phyloP scores from a whole-genome alignment of 2,888 invertebrate species.

The Icerya purchasi region DNA sequence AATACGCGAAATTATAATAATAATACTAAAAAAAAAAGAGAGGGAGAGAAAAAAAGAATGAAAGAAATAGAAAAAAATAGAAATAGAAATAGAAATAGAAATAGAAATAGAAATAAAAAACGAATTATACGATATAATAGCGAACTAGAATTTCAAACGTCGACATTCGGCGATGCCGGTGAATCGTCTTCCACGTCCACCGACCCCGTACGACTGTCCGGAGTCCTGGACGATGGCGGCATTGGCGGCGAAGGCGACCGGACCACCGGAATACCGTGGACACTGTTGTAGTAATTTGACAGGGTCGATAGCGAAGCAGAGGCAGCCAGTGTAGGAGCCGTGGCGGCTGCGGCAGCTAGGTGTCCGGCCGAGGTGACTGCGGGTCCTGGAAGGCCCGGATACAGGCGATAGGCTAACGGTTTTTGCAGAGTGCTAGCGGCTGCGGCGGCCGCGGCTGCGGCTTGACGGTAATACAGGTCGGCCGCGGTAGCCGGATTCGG shows the following conservation, averaged over 20 bases:
- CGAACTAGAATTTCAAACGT: constrained; percentile 15
- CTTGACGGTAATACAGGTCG: constrained; percentile 63
- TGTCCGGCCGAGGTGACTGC: constrained; percentile 16
- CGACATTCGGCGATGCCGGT: constrained; percentile 19
- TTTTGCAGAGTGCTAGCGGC: constrained; percentile 48
- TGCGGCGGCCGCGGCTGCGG: constrained; percentile 51
- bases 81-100: constrained; percentile 15
- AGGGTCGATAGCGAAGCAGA: constrained; percentile 16
- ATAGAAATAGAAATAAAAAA: constrained; percentile 8
- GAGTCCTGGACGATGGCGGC: constrained; percentile 18
- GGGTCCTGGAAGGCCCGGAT: constrained; percentile 21
- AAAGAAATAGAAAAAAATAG: constrained; percentile 17
- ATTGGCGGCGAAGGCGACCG: constrained; percentile 19
- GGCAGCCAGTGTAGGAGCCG: constrained; percentile 15
- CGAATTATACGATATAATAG: constrained; percentile 2
- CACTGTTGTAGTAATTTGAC: constrained; percentile 19
- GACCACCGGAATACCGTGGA: constrained; percentile 18
- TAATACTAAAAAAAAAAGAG: not conserved
- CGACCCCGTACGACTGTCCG: constrained; percentile 19
- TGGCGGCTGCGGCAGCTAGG: constrained; percentile 8
- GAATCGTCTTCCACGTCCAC: constrained; percentile 21
- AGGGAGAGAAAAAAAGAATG: constrained; percentile 17
- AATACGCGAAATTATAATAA: too few species aligned
- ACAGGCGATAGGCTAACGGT: constrained; percentile 49
- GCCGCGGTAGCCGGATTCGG: constrained; percentile 41